A percentile compares a stretch with the other conserved stretches of the same genome.
Conservation (phyloP, 1,140 invertebrate genomes). For the Ganaspis sp. region DNA sequence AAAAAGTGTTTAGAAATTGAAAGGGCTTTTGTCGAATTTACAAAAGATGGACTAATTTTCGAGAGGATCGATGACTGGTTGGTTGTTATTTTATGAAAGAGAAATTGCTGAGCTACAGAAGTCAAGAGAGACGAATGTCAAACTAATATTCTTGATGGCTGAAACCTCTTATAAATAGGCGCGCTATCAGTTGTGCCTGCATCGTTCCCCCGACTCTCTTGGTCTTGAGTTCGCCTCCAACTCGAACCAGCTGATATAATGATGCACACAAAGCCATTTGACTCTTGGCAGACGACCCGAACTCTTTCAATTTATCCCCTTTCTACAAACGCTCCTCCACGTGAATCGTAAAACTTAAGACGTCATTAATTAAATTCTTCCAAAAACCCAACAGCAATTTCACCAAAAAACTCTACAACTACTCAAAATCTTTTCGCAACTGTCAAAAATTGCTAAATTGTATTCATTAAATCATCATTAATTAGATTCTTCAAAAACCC, state of each 20-base stretch:
- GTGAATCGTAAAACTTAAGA: background rate
- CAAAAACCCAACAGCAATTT: too few relatives aligned
- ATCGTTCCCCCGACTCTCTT: conserved; percentile 37
- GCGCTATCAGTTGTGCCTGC: conserved; percentile 52
- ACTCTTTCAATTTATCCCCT: background rate
- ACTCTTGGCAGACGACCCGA: background rate
- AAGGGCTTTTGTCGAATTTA: background rate
- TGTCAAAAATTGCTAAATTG: too few relatives aligned
- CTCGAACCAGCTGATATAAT: background rate
- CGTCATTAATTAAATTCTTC: too few relatives aligned
- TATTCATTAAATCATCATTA: too few relatives aligned
- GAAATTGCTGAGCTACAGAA: background rate
- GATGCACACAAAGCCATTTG: background rate
- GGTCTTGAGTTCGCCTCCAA: background rate
- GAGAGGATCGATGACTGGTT: background rate
- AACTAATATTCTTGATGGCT: conserved; percentile 46
- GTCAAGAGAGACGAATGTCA: conserved; percentile 26
- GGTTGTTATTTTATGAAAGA: background rate
- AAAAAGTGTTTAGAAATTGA: too few relatives aligned
- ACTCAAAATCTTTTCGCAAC: too few relatives aligned
- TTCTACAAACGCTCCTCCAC: background rate
- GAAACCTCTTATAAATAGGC: conserved; percentile 54
- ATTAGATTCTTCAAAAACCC: too few relatives aligned
- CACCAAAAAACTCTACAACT: too few relatives aligned
- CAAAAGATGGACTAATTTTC: background rate